Percentiles rank a stretch among this genome's conserved stretches.
Conservation (phyloP, 2,113 vertebrate genomes). For the Pimephales promelas region DNA sequence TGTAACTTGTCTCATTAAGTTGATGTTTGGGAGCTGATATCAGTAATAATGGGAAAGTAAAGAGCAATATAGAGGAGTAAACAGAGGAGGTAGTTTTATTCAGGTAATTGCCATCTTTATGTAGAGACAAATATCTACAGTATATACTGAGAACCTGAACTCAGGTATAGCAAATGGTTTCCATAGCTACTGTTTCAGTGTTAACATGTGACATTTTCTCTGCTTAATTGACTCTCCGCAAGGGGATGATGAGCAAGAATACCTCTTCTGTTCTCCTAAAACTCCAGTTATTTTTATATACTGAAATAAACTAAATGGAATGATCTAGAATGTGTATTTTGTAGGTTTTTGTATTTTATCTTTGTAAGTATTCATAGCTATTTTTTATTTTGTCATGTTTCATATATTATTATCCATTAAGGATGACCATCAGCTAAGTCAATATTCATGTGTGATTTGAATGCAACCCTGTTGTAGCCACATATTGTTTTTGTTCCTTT, state of each 20-base stretch:
- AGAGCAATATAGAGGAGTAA: not conserved
- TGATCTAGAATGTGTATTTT: not conserved
- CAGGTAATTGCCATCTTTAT: slow-evolving; percentile 15
- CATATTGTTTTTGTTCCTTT: not conserved
- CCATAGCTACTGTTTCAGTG: slow-evolving; percentile 26
- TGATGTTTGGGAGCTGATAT: not conserved
- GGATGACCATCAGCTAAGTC: not conserved
- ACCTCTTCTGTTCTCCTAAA: not conserved
- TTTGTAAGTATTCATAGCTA: not conserved
- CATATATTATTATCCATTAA: not conserved
- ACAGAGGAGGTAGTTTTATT: not conserved
- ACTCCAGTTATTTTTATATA: not conserved
- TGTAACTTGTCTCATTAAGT: not conserved
- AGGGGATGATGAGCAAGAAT: not conserved
- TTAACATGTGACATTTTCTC: slow-evolving; percentile 18
- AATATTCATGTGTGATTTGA: not conserved
- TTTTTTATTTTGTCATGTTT: not conserved
- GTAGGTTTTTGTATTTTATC: not conserved
- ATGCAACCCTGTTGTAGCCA: not conserved
- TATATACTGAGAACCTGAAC: not conserved
- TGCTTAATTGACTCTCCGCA: slow-evolving; percentile 11
- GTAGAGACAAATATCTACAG: not conserved
- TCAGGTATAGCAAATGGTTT: slow-evolving; percentile 43
- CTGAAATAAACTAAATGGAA: not conserved
- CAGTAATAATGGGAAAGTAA: not conserved